These are phyloP conservation scores for Cryptophagus acutangulus DNA, from an alignment of 2,888 invertebrate genomes.

Conservation along the genomic window DNA sequence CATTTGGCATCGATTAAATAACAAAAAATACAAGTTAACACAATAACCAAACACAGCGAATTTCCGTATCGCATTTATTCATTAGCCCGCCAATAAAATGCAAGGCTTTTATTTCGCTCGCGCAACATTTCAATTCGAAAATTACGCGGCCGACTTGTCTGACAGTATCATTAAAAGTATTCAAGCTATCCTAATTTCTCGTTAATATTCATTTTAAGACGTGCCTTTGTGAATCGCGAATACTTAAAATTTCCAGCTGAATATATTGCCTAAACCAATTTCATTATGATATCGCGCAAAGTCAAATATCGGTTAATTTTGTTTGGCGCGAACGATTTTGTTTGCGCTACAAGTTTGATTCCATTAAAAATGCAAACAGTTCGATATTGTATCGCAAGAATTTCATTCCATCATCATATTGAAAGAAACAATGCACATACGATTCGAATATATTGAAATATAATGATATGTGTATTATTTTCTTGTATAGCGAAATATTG, in stretches of 20 bases:
- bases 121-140: constrained; percentile 10
- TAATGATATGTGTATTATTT: too few relatives aligned
- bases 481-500: too few relatives aligned
- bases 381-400: too few relatives aligned
- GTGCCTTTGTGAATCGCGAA: constrained; percentile 28
- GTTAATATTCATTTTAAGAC: constrained; percentile 33
- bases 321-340: too few relatives aligned
- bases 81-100: constrained; percentile 6
- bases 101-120: constrained; percentile 2
- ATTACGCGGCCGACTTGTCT: constrained; percentile 10
- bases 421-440: too few relatives aligned
- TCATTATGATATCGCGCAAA: constrained; percentile 19
- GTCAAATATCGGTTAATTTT: constrained; percentile 24
- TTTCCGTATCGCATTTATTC: constrained; percentile 2
- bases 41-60: background rate
- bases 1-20: background rate
- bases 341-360: too few relatives aligned
- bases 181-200: constrained; percentile 28
- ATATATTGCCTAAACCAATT: constrained; percentile 19
- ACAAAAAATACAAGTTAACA: background rate
- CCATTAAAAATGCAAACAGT: too few relatives aligned
- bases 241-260: constrained; percentile 24
- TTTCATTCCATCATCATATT: too few relatives aligned
- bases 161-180: constrained; percentile 23
- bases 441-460: too few relatives aligned